Base-by-base conservation (phyloP, 2,888 invertebrate species). In the Mechanitis mazaeus region DNA sequence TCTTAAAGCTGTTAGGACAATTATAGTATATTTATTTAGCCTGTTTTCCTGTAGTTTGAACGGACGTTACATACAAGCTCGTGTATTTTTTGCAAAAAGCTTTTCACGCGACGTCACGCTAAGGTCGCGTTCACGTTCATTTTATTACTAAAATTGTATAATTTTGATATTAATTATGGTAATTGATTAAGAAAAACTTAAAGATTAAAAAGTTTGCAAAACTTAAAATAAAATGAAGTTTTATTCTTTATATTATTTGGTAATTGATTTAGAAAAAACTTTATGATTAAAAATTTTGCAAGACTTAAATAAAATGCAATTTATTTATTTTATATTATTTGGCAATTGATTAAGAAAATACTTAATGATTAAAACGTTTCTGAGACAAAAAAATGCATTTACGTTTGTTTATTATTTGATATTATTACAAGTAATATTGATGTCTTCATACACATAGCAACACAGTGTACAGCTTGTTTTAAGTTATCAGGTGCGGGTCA, bases 71-170 rank as follows among this genome's bases (percentile, higher is more conserved):
- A 65, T 71, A 72, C 73, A 71, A 70, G 66, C 70, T 72, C 72
- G 68, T 69, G 71, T 72, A 72, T 74, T 64, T 64, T 63, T 53
- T 75, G 74, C 76, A 74, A 78, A 77, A 78, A 76, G 58, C 64
- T 64, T 63, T 64, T 71, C 73, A 72, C 74, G 67, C 71, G 66
- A 62, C 61, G 69, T 65, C 83, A 83, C 81, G 83, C 81, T 77
- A 84, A 83, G 83, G 84, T 81, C 80, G 71, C 63, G 65, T 67
- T 60, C 67, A 69, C 63, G 62, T 58, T 33, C n/a, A 58, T 60
- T 58, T 58, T 61, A 42, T 54, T 50, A 47, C 38, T 46, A 65
- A 61, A 59, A 55, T 53, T 60, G 56, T 50, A 68, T 61, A 66
- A 66, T 61, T 68, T 55, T n/a, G 46, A 59, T 56, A 66, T 67